Conservation (phyloP, 2,113 vertebrate species). For the Dissostichus mawsoni region DNA sequence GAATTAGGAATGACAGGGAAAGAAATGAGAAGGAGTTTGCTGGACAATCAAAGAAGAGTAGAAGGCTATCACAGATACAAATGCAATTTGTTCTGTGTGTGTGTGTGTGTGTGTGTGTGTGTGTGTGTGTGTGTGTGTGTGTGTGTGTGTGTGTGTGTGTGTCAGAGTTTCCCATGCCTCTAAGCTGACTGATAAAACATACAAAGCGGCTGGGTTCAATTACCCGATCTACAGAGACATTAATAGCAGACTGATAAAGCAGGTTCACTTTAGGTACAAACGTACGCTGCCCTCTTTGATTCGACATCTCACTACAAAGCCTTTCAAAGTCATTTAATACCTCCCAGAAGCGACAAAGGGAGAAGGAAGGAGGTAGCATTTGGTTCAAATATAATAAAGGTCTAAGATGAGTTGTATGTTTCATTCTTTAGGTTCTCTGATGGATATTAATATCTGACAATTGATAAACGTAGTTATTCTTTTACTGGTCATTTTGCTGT, state of each 20-base stretch:
- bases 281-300: constrained; percentile 45
- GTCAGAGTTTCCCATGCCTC: constrained; percentile 49
- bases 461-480: neutral
- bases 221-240: constrained; percentile 54
- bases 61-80: constrained; percentile 61
- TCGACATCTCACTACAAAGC: constrained; percentile 47
- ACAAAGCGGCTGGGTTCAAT: constrained; percentile 66
- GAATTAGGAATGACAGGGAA: constrained; percentile 41
- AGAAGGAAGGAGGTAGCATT: neutral
- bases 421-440: constrained; percentile 10
- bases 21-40: constrained; percentile 31
- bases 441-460: neutral
- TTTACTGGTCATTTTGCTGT: neutral
- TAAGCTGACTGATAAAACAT: constrained; percentile 57
- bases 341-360: neutral
- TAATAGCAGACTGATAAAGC: constrained; percentile 51
- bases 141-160: constrained; percentile 19
- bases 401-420: neutral
- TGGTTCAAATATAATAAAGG: constrained; percentile 8
- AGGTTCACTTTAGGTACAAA: constrained; percentile 66
- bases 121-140: constrained; percentile 12
- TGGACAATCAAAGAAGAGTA: constrained; percentile 29
- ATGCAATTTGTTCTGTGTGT: constrained; percentile 44
- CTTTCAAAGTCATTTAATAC: constrained; percentile 38
- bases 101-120: constrained; percentile 29